Base-by-base conservation (phyloP, 2,888 invertebrate species). In the Diplolepis rosae region DNA sequence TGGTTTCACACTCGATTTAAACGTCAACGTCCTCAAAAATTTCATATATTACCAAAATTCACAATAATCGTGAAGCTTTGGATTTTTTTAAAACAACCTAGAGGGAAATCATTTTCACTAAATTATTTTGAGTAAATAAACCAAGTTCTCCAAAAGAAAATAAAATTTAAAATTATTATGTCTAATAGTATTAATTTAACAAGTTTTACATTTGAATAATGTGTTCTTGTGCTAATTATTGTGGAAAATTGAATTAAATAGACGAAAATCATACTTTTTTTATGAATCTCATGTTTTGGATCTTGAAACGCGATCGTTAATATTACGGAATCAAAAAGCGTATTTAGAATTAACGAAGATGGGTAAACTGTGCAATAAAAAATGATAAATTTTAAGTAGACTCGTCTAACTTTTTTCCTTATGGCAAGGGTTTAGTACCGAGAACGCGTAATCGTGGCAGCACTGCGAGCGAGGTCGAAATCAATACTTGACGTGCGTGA, bases 401-500 rank as follows among this genome's bases (percentile, higher is more conserved):
- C 61, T 65, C 18, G 24, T 74, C 48, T 66, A 39, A 45, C 61
- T 42, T 52, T 52, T 45, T 69, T 68, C 35, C 71, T 72, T 74
- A 45, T 72, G 68, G 73, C 65, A 66, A 69, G 75, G 52, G 68
- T 85, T 84, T 88, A 87, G 87, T 88, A 87, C 87, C 76, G 75
- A 76, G 77, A 80, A 79, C 82, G 80, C 76, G 79, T 79, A 84
- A 82, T 80, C 83, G 88, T 75, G 88, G 88, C 88, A 88, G 88
- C 88, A 88, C 87, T 69, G 83, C 84, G 75, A 80, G 76, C 84
- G 78, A 73, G 78, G 80, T 81, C 80, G 83, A 85, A 88, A 88
- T 88, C 88, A 88, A 88, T 88, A 88, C 88, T 85, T 78, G 79
- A 79, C 80, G 84, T 84, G 84, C 84, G 84, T 83, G 82, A 81